Base-by-base conservation (phyloP, 2,797 vertebrate genomes). In the Centroberyx gerrardi region DNA sequence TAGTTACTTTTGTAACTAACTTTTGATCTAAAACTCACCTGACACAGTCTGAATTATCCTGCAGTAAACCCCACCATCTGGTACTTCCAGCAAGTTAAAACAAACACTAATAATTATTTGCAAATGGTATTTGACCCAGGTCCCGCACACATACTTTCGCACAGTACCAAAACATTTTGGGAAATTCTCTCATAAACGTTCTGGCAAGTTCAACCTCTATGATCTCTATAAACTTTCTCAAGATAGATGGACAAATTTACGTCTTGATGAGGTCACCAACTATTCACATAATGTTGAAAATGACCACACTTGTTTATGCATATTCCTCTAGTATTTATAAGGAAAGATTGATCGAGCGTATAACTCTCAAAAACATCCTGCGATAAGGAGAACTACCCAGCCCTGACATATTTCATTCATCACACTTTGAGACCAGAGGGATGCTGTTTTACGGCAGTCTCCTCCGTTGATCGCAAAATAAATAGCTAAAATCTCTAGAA, bases 81-180 rank as follows among this genome's bases (percentile, higher is more conserved):
- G 81, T 70, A 22, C 74, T 79, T 82, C 40, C 33, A 80, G 63
- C 63, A 78, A 79, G 67, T 85, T 81, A 81, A 89, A 87, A 87
- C 79, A 91, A 91, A 91, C 81, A 87, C 69, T 53, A 88, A 63
- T 82, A 86, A 88, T 90, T 91, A 85, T 90, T 90, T 64, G 66
- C 86, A 85, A 92, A 90, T 89, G 86, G 80, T 64, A 70, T 80
- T 72, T 87, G 87, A 88, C 88, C 86, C 73, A 54, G 17, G 44
- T 74, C 79, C 87, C 87, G 85, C 87, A 68, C 73, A 62, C 74
- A 71, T 83, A 80, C 65, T 87, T 83, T 81, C 8, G 14, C 75
- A 76, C 52, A 76, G 40, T 29, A 76, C 56, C 62, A 62, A 74
- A 70, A 65, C 78, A 85, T 74, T 67, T 65, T 74, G 1, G 33